A percentile compares a stretch with the other conserved stretches of the same genome.
Conservation (phyloP, 2,113 vertebrate genomes). For the Thymallus thymallus region DNA sequence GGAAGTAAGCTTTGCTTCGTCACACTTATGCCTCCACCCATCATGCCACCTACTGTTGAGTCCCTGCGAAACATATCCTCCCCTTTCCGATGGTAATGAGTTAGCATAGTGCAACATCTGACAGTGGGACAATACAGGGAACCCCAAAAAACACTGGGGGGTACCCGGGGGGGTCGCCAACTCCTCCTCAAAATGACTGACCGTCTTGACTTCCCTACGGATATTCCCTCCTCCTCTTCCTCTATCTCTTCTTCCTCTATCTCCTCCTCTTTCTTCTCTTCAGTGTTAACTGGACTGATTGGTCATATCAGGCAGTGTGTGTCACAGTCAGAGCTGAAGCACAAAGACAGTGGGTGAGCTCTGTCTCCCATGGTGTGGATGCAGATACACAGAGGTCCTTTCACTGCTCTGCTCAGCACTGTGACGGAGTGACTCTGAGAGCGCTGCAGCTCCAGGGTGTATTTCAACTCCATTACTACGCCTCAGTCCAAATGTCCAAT, state of each 20-base stretch:
- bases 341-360: slow-evolving; percentile 45
- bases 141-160: slow-evolving; percentile 24
- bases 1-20: slow-evolving; percentile 18
- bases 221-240: slow-evolving; percentile 34
- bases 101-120: slow-evolving; percentile 59
- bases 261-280: slow-evolving; percentile 17
- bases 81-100: slow-evolving; percentile 35
- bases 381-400: slow-evolving; percentile 60
- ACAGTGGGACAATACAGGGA: slow-evolving; percentile 49
- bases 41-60: slow-evolving; percentile 48
- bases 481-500: slow-evolving; percentile 19
- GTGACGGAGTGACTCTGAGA: slow-evolving; percentile 51
- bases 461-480: slow-evolving; percentile 8
- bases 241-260: not conserved
- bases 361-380: slow-evolving; percentile 31
- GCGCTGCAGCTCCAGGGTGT: slow-evolving; percentile 25
- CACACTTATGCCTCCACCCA: slow-evolving; percentile 37
- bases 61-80: slow-evolving; percentile 33
- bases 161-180: not conserved
- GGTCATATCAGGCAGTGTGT: slow-evolving; percentile 22
- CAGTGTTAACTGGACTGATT: slow-evolving; percentile 13
- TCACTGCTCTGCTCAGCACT: slow-evolving; percentile 47
- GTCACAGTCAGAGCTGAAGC: slow-evolving; percentile 27
- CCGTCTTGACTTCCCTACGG: slow-evolving; percentile 15
- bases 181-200: slow-evolving; percentile 16